These are phyloP conservation scores for Drosophila willistoni DNA, from an alignment of 1,140 invertebrate genomes.

Conservation along the genomic window DNA sequence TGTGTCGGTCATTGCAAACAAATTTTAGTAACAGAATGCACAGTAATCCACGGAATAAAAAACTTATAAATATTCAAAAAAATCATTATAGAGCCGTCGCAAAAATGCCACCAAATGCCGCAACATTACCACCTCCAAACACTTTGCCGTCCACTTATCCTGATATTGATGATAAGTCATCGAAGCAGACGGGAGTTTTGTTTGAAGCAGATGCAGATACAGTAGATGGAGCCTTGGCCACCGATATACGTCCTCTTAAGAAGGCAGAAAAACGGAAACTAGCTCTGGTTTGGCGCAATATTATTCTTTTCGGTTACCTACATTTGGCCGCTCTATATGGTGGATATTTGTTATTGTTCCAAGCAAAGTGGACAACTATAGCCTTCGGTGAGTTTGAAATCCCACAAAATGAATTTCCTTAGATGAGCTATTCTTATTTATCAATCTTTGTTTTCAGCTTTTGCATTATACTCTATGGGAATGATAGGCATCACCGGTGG, in stretches of 20 bases:
- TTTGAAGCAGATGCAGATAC: conserved; percentile 86
- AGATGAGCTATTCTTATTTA: background rate
- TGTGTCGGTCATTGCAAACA: no score
- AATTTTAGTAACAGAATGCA: no score
- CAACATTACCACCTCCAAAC: conserved; percentile 22
- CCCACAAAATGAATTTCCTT: background rate
- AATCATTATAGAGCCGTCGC: background rate
- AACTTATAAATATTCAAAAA: no score
- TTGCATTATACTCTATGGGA: conserved; percentile 85
- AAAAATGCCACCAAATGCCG: conserved; percentile 67
- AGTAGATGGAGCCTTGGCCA: conserved; percentile 83
- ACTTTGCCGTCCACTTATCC: background rate
- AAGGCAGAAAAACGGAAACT: conserved; percentile 80
- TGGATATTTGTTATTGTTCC: conserved; percentile 89
- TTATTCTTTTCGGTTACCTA: conserved; percentile 92
- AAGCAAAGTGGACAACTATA: conserved; percentile 90
- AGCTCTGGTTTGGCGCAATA: conserved; percentile 96
- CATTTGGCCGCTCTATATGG: conserved; percentile 95
- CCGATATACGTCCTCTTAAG: conserved; percentile 74
- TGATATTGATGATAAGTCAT: background rate
- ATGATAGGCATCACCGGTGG: conserved; percentile 95
- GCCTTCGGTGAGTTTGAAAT: conserved; percentile 86
- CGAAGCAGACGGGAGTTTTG: conserved; percentile 84
- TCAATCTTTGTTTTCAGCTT: conserved; percentile 31
- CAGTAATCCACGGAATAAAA: no score